A percentile compares a stretch with the other conserved stretches of the same genome.
These are phyloP conservation scores for Girardinus metallicus DNA, from an alignment of 2,797 vertebrate species.

Conservation along the genomic window DNA sequence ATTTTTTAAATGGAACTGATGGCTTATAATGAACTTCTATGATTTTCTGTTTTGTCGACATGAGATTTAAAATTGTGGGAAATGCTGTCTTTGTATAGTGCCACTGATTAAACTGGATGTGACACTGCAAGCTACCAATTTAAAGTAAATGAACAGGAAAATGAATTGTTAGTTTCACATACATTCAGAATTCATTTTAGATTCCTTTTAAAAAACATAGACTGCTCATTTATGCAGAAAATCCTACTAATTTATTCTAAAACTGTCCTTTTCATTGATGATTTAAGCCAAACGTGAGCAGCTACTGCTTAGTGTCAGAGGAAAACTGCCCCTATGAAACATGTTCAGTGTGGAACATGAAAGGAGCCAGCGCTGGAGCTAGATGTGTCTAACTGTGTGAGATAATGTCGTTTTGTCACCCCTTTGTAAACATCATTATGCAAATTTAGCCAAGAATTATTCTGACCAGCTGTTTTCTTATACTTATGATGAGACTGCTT, in stretches of 20 bases:
- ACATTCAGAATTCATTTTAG: neutral
- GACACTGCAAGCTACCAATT: neutral
- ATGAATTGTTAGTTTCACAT: neutral
- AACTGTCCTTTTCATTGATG: neutral
- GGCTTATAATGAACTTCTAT: neutral
- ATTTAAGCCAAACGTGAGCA: neutral
- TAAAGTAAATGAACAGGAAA: neutral
- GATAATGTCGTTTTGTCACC: neutral
- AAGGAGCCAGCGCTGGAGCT: neutral
- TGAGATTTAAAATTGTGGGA: neutral
- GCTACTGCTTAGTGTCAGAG: neutral
- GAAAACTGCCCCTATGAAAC: neutral
- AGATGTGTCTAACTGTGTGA: slow-evolving; percentile 2
- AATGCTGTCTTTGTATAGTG: neutral
- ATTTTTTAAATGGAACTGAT: neutral
- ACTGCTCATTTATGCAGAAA: neutral
- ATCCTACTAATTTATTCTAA: neutral
- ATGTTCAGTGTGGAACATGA: neutral
- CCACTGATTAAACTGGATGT: neutral
- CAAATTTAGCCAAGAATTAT: slow-evolving; percentile 6
- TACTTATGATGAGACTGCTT: slow-evolving; percentile 3
- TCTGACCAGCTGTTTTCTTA: slow-evolving; percentile 9
- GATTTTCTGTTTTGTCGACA: neutral
- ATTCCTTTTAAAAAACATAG: neutral
- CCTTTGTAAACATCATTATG: slow-evolving; percentile 5